Percentiles rank a stretch among this genome's conserved stretches.
phyloP scores from a whole-genome alignment of 2,113 vertebrate species.

The Pedetes capensis region DNA sequence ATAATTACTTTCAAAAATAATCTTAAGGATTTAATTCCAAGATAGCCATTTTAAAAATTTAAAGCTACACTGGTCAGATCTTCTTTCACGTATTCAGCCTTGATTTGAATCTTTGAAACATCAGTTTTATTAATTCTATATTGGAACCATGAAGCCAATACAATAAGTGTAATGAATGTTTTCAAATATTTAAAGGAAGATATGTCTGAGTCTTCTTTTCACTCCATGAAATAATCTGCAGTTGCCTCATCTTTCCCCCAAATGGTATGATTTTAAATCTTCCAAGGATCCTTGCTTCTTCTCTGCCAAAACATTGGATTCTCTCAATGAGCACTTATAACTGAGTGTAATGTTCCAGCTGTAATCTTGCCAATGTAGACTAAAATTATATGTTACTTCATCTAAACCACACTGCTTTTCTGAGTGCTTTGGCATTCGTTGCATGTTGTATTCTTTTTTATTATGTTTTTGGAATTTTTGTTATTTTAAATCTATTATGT shows the following conservation, averaged over 20 bases:
- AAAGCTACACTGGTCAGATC: background rate
- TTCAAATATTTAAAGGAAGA: background rate
- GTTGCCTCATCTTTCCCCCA: background rate
- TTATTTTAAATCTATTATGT: background rate
- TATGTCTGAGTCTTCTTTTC: background rate
- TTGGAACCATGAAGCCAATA: background rate
- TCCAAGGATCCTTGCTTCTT: background rate
- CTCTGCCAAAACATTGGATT: background rate
- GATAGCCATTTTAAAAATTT: background rate
- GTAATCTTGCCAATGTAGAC: background rate
- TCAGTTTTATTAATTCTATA: background rate
- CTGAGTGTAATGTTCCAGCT: background rate
- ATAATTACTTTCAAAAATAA: background rate
- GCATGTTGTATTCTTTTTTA: background rate
- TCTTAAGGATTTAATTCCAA: background rate
- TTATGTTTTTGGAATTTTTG: background rate
- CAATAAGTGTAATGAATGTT: background rate
- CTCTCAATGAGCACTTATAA: background rate
- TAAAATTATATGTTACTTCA: background rate
- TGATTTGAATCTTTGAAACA: slow-evolving; percentile 7
- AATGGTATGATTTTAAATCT: background rate
- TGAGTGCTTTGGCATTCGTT: background rate
- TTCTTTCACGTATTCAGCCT: background rate
- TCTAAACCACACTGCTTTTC: background rate
- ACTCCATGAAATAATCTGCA: background rate